phyloP scores from a whole-genome alignment of 2,888 invertebrate genomes.

The Pyrrhia umbra region DNA sequence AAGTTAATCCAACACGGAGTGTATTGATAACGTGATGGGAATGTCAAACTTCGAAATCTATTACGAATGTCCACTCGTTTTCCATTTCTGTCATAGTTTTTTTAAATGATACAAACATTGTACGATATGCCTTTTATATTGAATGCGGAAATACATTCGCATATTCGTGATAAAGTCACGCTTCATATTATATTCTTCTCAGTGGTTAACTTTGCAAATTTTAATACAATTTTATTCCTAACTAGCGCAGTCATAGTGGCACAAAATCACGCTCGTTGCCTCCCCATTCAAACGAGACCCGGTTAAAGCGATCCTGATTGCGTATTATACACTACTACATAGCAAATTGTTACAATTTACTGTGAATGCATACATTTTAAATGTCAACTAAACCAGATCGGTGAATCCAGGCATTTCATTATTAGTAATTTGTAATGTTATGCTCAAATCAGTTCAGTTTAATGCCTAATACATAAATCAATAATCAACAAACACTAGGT shows the following conservation, averaged over 20 bases:
- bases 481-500: conserved; percentile 38
- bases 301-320: conserved; percentile 81
- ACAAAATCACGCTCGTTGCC: conserved; percentile 73
- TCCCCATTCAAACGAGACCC: conserved; percentile 72
- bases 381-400: conserved; percentile 56
- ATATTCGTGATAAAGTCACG: conserved; percentile 19
- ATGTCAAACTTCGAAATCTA: conserved; percentile 43
- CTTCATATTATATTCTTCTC: conserved; percentile 53
- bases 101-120: conserved; percentile 8
- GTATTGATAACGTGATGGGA: conserved; percentile 57
- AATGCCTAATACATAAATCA: conserved; percentile 41
- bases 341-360: conserved; percentile 76
- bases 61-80: conserved; percentile 43
- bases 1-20: conserved; percentile 26
- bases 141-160: conserved; percentile 12
- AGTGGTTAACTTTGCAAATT: conserved; percentile 46
- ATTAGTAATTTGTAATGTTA: conserved; percentile 33
- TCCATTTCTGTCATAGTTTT: conserved; percentile 38
- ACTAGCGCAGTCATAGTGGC: conserved; percentile 61
- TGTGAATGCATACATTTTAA: conserved; percentile 65
- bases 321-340: conserved; percentile 73
- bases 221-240: conserved; percentile 44
- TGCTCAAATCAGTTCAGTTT: conserved; percentile 28
- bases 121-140: background rate
- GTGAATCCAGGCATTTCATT: conserved; percentile 32